Evolutionary conservation across 2,888 invertebrate genomes (phyloP), one percentile per base, ranked within the genome.

Genomic region (Mallateleia sp.): DNA sequence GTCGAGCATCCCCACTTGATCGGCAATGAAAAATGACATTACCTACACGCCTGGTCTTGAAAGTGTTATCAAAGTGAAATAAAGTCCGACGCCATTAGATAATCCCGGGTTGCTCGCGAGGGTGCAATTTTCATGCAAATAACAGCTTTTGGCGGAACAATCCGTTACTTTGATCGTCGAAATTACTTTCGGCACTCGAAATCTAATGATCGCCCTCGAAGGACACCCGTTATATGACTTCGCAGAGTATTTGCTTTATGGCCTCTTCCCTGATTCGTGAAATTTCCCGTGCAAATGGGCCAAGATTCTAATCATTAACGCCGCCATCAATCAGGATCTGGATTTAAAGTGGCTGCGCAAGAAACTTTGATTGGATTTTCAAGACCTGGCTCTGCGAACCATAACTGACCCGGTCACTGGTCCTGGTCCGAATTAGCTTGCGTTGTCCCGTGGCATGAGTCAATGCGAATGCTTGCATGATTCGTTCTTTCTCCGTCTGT

Each of bases 361-460:
- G 15, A 64, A 42, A 72, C 45, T 77, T 75, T 75, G 75, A 75
- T 75, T 54, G 47, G n/a, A 52, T 24, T 75, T 75, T 52, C 54
- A 22, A 64, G 64, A 74, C 60, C 47, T 14, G 15, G 34, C 8
- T 38, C 22, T 22, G 45, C n/a, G 32, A 15, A 42, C 28, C 34
- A 8, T 42, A 50, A 74, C 20, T 62, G 34, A 60, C 24, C 28
- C 14, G 38, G 38, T 38, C 11, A 38, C 11, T 11, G 38, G 38
- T 38, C 38, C 15, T 47, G 42, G 42, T 18, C 54, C 38, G 54
- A 62, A 22, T 45, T 32, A 77, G 56, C 38, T 42, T 64, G 64
- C 32, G 64, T 62, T 47, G 32, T 32, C 18, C n/a, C 22, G n/a
- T 20, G 18, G 60, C 69, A 79, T 79, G 79, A 71, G 7, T 56